Conservation (phyloP, 2,888 invertebrate species). For the Kryphioiulus occultus region DNA sequence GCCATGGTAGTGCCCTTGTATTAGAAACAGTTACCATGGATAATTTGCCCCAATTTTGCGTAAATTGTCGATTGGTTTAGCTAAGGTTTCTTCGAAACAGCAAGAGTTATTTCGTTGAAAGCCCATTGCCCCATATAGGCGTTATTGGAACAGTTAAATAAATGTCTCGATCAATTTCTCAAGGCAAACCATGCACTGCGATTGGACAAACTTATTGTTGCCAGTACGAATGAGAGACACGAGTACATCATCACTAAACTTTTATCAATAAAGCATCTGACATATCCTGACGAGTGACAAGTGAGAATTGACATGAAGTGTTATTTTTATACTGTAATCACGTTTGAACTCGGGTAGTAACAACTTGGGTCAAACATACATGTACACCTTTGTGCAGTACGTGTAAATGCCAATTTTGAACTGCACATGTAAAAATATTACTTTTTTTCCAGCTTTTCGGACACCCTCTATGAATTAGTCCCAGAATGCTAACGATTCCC, state of each 20-base stretch:
- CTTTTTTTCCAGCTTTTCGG: background rate
- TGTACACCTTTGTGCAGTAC: too few relatives aligned
- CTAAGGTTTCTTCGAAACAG: background rate
- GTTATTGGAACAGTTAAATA: background rate
- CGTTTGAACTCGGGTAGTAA: background rate
- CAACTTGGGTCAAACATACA: background rate
- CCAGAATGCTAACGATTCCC: background rate
- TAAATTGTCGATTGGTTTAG: background rate
- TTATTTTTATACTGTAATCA: background rate
- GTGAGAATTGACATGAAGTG: background rate
- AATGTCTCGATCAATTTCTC: background rate
- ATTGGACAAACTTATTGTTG: background rate
- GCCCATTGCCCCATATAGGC: background rate
- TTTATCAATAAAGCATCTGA: background rate
- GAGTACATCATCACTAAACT: background rate
- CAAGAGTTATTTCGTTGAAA: slow-evolving; percentile 9
- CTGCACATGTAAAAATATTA: background rate
- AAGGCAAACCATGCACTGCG: background rate
- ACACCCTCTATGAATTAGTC: background rate
- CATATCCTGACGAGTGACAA: background rate
- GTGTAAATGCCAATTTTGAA: background rate
- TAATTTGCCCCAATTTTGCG: background rate
- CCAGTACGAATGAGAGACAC: background rate
- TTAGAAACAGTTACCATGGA: background rate
- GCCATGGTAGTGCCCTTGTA: slow-evolving; percentile 13